phyloP scores from a whole-genome alignment of 2,888 invertebrate species.

The Parasteatoda lunata region DNA sequence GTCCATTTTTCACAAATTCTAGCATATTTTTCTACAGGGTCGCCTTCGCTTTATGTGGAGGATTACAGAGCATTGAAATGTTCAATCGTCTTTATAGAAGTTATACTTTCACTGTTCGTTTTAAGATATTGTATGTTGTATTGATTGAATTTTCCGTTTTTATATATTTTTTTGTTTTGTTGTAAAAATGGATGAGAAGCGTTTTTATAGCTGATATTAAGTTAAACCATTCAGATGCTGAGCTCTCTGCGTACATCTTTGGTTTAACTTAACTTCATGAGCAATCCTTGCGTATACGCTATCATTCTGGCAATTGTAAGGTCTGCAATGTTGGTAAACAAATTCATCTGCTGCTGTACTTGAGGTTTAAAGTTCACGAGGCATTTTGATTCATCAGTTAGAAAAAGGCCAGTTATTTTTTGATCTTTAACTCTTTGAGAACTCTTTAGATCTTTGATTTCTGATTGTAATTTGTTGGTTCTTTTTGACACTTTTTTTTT shows the following conservation, averaged over 20 bases:
- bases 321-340: background rate
- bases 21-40: too few relatives aligned
- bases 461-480: background rate
- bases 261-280: background rate
- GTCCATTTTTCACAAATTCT: too few relatives aligned
- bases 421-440: too few relatives aligned
- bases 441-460: background rate
- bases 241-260: background rate
- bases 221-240: background rate
- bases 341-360: background rate
- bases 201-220: background rate
- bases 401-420: background rate
- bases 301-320: background rate
- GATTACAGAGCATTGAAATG: too few relatives aligned
- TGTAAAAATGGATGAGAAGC: background rate
- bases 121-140: too few relatives aligned
- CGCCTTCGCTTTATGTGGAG: too few relatives aligned
- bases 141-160: too few relatives aligned
- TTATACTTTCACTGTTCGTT: too few relatives aligned
- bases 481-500: background rate
- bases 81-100: too few relatives aligned
- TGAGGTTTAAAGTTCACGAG: background rate
- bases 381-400: background rate
- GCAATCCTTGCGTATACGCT: background rate
- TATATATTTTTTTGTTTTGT: too few relatives aligned